Conservation (phyloP, 1,140 invertebrate genomes). For the Drosophila nikananu region DNA sequence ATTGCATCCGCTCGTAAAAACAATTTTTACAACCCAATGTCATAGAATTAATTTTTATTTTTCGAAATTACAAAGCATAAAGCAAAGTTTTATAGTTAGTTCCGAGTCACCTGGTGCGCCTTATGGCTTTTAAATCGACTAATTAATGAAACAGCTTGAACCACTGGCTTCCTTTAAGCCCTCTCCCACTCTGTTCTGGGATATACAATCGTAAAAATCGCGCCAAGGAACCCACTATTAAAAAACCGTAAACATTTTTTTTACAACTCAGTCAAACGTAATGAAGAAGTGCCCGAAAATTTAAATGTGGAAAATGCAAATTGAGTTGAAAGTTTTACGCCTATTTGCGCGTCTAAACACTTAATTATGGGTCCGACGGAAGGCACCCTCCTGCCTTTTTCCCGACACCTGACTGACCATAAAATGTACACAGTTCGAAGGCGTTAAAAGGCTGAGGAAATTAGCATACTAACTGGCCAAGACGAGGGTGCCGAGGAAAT, state of each 20-base stretch:
- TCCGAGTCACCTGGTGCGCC: conserved; percentile 13
- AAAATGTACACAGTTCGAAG: conserved; percentile 39
- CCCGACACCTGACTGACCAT: conserved; percentile 66
- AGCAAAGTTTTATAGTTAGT: conserved; percentile 38
- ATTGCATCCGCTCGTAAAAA: conserved; percentile 56
- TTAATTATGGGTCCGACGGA: conserved; percentile 59
- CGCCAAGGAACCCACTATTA: conserved; percentile 65
- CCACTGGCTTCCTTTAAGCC: conserved; percentile 5
- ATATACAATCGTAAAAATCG: conserved; percentile 60
- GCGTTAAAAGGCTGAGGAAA: conserved; percentile 62
- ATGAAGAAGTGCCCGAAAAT: conserved; percentile 45
- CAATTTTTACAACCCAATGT: conserved; percentile 51
- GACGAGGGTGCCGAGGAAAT: conserved; percentile 59
- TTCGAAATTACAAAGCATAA: conserved; percentile 61
- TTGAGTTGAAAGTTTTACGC: conserved; percentile 74
- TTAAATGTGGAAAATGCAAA: conserved; percentile 74
- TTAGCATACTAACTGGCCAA: conserved; percentile 77
- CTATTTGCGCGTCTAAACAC: conserved; percentile 77
- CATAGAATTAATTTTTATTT: conserved; percentile 39
- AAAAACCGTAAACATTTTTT: conserved; percentile 64
- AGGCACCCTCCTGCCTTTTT: conserved; percentile 1
- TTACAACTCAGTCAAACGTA: conserved; percentile 39
- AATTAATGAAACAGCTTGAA: conserved; percentile 63
- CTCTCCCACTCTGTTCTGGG: not conserved
- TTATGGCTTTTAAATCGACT: conserved; percentile 66